Evolutionary conservation across 2,888 invertebrate species (phyloP).

Genomic region (Andrena bucephala): DNA sequence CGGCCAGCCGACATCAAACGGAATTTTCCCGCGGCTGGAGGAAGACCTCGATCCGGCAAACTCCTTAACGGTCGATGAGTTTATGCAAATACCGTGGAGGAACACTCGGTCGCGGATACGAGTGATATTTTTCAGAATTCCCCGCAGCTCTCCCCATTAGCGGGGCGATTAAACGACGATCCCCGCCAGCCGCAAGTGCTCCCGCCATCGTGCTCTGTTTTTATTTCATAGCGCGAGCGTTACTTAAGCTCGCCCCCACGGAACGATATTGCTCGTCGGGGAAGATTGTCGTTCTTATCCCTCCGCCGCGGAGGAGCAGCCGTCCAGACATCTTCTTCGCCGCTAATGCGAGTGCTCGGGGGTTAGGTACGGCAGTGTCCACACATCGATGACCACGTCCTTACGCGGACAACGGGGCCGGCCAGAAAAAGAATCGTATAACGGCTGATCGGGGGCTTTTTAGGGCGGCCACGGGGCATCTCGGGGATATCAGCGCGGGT

Average conservation of each 20-base stretch:
- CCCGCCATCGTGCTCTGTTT: not conserved
- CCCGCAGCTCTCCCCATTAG: not conserved
- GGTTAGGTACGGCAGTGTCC: slow-evolving; percentile 12
- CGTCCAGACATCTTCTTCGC: slow-evolving; percentile 36
- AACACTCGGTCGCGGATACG: slow-evolving; percentile 17
- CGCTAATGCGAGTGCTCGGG: slow-evolving; percentile 55
- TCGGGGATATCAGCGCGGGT: slow-evolving; percentile 81
- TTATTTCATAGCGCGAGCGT: slow-evolving; percentile 28
- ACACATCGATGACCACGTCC: slow-evolving; percentile 10
- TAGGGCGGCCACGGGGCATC: slow-evolving; percentile 70
- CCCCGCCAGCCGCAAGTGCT: not conserved
- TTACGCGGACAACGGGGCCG: slow-evolving; percentile 22
- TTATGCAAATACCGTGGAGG: slow-evolving; percentile 5
- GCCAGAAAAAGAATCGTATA: slow-evolving; percentile 66
- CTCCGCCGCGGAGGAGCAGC: slow-evolving; percentile 27
- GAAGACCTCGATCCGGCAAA: slow-evolving; percentile 33
- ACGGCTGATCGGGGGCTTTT: slow-evolving; percentile 77
- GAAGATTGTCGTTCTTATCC: slow-evolving; percentile 47
- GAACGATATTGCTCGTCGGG: slow-evolving; percentile 34
- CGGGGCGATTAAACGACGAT: slow-evolving; percentile 12
- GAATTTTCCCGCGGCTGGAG: slow-evolving; percentile 35
- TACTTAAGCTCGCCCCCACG: not conserved
- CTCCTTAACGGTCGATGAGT: slow-evolving; percentile 24
- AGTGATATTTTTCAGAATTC: not conserved
- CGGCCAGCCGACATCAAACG: slow-evolving; percentile 60